Evolutionary conservation across 2,797 vertebrate species (phyloP).

Genomic region (Melanotaenia pygmaea): DNA sequence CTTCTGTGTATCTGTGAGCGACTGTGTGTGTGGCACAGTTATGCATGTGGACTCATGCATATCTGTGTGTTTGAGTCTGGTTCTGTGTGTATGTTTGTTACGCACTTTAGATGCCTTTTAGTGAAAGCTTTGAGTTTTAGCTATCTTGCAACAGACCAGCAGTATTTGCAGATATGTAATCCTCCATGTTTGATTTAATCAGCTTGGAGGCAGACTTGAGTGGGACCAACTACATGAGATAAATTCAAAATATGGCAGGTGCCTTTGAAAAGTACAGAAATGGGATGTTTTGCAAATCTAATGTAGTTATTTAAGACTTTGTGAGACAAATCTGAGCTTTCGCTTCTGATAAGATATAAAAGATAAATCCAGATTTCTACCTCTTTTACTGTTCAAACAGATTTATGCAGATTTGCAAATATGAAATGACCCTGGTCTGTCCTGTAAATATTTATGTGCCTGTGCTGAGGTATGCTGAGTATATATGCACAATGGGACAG

Average conservation of each 20-base stretch:
- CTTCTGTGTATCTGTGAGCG: conserved; percentile 38
- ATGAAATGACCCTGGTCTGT: conserved; percentile 19
- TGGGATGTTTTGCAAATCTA: conserved; percentile 17
- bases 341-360: background rate
- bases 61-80: conserved; percentile 23
- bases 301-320: conserved; percentile 14
- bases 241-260: conserved; percentile 5
- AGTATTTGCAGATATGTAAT: conserved; percentile 51
- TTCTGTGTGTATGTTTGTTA: conserved; percentile 24
- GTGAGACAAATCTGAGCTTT: conserved; percentile 18
- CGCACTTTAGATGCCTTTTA: conserved; percentile 60
- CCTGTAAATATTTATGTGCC: conserved; percentile 24
- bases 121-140: conserved; percentile 31
- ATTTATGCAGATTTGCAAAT: conserved; percentile 41
- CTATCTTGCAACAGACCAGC: conserved; percentile 23
- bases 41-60: conserved; percentile 21
- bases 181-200: conserved; percentile 51
- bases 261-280: conserved; percentile 8
- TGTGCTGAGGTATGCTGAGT: conserved; percentile 30
- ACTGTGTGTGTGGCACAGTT: conserved; percentile 21
- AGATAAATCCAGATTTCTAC: conserved; percentile 18
- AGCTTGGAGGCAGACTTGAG: conserved; percentile 31
- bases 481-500: conserved; percentile 32
- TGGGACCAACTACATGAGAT: conserved; percentile 5
- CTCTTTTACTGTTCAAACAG: conserved; percentile 30